A percentile compares a stretch with the other conserved stretches of the same genome.
Conservation (phyloP, 2,888 invertebrate species). For the Esperia sulphurella region DNA sequence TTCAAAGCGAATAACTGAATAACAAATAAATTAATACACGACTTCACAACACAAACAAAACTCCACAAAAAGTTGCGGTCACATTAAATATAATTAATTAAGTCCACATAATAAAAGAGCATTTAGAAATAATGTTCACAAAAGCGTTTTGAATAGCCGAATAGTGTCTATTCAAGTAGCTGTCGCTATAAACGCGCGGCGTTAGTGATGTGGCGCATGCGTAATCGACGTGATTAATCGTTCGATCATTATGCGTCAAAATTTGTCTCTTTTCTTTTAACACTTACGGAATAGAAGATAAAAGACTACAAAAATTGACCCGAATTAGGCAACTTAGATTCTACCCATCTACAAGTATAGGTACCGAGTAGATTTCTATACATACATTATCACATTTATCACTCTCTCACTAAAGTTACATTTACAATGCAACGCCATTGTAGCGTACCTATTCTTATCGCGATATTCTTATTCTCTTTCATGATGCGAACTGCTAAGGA, state of each 20-base stretch:
- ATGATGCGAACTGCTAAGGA: no score
- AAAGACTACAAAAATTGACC: not conserved
- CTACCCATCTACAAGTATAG: not conserved
- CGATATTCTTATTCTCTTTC: no score
- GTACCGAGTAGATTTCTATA: not conserved
- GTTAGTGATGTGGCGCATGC: slow-evolving; percentile 55
- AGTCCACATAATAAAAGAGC: slow-evolving; percentile 49
- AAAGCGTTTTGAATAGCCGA: slow-evolving; percentile 45
- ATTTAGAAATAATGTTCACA: slow-evolving; percentile 33
- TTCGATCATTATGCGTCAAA: slow-evolving; percentile 31
- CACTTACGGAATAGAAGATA: not conserved
- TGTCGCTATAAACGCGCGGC: slow-evolving; percentile 54
- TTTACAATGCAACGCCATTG: no score
- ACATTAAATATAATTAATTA: slow-evolving; percentile 72
- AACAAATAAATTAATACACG: slow-evolving; percentile 9
- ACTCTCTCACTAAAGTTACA: no score
- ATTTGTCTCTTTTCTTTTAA: slow-evolving; percentile 20
- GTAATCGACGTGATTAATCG: slow-evolving; percentile 54
- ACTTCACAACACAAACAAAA: slow-evolving; percentile 1
- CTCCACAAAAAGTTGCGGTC: slow-evolving; percentile 32
- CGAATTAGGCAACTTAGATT: not conserved
- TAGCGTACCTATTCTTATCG: no score
- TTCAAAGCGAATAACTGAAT: slow-evolving; percentile 9
- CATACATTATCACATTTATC: no score
- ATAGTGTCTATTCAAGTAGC: slow-evolving; percentile 56